Conservation (phyloP, 2,113 vertebrate species). For the Monarcha castaneiventris region DNA sequence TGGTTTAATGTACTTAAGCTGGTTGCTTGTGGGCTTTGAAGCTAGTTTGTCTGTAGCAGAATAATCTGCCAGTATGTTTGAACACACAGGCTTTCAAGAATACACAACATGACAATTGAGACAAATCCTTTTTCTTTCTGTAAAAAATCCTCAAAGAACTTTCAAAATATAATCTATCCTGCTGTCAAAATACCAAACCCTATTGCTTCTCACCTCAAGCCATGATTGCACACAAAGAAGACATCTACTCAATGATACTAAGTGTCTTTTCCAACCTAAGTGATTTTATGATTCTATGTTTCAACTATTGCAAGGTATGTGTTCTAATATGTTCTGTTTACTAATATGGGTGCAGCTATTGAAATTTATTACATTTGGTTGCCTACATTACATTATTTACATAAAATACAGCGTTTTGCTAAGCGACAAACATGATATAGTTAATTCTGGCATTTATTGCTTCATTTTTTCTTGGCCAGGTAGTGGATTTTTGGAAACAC, state of each 20-base stretch:
- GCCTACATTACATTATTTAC: neutral
- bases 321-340: neutral
- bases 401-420: neutral
- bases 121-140: constrained; percentile 1
- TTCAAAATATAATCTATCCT: neutral
- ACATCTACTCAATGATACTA: neutral
- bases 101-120: neutral
- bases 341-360: neutral
- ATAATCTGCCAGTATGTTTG: neutral
- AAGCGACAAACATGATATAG: neutral
- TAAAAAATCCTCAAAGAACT: neutral
- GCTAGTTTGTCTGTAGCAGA: neutral
- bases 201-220: neutral
- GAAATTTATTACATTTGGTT: neutral
- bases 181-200: neutral
- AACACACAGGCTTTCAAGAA: neutral
- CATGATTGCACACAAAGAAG: neutral
- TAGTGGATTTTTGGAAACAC: neutral
- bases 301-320: neutral
- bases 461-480: neutral
- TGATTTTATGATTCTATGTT: neutral
- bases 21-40: neutral
- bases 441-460: neutral
- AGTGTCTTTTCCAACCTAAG: neutral
- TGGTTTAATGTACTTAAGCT: neutral